Conservation (phyloP, 2,113 vertebrate species). For the Pangasianodon hypophthalmus region DNA sequence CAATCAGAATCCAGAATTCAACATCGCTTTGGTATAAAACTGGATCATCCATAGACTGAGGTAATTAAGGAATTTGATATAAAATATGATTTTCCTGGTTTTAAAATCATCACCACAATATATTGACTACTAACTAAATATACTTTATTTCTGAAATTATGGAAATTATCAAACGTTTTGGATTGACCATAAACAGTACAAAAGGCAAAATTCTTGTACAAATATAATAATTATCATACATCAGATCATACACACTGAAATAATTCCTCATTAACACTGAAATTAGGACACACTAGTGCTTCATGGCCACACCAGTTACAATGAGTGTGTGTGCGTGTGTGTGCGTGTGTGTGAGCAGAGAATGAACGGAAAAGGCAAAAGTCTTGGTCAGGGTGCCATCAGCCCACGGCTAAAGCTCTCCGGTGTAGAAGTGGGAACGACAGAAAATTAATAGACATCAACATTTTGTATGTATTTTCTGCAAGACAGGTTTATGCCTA, state of each 20-base stretch:
- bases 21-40: background rate
- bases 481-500: slow-evolving; percentile 61
- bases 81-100: background rate
- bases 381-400: slow-evolving; percentile 44
- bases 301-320: background rate
- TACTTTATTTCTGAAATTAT: background rate
- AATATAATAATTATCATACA: background rate
- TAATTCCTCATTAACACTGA: background rate
- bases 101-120: background rate
- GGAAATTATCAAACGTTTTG: background rate
- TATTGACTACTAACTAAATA: background rate
- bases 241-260: background rate
- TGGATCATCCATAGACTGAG: background rate
- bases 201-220: background rate
- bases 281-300: background rate
- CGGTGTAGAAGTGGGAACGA: slow-evolving; percentile 38
- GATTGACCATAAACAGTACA: background rate
- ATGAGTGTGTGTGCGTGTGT: background rate
- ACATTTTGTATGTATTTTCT: slow-evolving; percentile 61
- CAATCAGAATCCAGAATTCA: background rate
- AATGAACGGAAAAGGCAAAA: background rate
- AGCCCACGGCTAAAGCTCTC: slow-evolving; percentile 45
- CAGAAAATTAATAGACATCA: slow-evolving; percentile 54
- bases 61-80: too few relatives aligned
- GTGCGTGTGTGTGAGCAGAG: background rate